Evolutionary conservation across 2,888 invertebrate species (phyloP), one percentile per base, ranked within the genome.

Genomic region (Drosophila falleni): DNA sequence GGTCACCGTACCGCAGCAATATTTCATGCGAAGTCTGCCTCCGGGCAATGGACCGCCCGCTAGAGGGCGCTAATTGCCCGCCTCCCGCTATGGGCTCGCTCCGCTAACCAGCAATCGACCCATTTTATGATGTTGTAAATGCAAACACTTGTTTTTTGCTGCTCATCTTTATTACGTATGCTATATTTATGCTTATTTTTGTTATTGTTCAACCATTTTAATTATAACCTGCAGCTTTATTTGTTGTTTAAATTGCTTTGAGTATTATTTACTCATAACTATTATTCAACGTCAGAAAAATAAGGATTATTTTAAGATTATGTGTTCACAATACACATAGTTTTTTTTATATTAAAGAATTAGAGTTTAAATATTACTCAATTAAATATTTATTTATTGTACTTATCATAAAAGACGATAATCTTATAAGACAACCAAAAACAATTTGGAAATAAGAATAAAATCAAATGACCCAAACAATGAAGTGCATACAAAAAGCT

Each of bases 1-100:
- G 42, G 54, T 63, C 85, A 76, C 54, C 71, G 63, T 74, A 66
- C 64, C 68, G 61, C 64, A 63, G 49, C 69, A 67, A 71, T 53
- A 69, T 47, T 67, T 71, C 73, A 86, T 75, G 67, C 67, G 67
- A 77, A 66, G 59, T 67, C 49, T 73, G 72, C 58, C 71, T 60
- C 69, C 31, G 54, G 74, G 58, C 62, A 29, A 64, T 42, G 53
- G 65, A 66, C 68, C 66, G 49, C 74, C 51, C 49, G 78, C 78
- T 60, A 58, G 63, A 73, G 78, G 78, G 65, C 78, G 68, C 74
- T 78, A 69, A 78, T 69, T 73, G 74, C 26, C 68, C 66, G 49
- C 31, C 68, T 42, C 44, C 61, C 31, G 55, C 64, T 51, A 51
- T 19, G 44, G 31, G 41, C 55, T 67, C 56, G 67, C 56, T 63